Conservation (phyloP, 2,797 vertebrate species). For the Arctocebus calabarensis region DNA sequence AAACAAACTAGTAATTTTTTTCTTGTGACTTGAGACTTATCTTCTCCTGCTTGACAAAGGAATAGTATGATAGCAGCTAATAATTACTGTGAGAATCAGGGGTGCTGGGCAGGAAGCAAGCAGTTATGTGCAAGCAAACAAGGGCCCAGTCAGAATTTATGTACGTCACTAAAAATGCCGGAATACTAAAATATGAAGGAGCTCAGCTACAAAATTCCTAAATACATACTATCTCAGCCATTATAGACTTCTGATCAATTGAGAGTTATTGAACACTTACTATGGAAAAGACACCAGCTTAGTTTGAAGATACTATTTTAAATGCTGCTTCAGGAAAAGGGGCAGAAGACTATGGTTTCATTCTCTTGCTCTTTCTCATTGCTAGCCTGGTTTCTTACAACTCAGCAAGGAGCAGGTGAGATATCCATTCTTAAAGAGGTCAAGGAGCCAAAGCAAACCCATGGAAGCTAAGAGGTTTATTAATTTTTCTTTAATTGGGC, state of each 20-base stretch:
- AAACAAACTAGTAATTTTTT: neutral
- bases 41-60: neutral
- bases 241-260: neutral
- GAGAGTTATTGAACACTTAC: constrained; percentile 13
- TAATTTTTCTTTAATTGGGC: constrained; percentile 1
- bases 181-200: neutral
- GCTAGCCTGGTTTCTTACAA: constrained; percentile 33
- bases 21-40: neutral
- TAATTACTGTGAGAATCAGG: neutral
- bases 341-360: neutral
- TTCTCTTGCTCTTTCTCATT: neutral
- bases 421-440: neutral
- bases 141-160: neutral
- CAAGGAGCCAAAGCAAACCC: constrained; percentile 5
- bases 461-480: neutral
- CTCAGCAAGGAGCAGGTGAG: neutral
- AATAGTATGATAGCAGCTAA: neutral
- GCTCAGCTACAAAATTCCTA: neutral
- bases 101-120: neutral
- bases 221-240: constrained; percentile 5
- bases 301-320: neutral
- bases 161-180: neutral
- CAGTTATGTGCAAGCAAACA: neutral
- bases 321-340: neutral
- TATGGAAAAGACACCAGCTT: constrained; percentile 24